Base-by-base conservation (phyloP, 2,797 vertebrate genomes). In the Danio kyathit region DNA sequence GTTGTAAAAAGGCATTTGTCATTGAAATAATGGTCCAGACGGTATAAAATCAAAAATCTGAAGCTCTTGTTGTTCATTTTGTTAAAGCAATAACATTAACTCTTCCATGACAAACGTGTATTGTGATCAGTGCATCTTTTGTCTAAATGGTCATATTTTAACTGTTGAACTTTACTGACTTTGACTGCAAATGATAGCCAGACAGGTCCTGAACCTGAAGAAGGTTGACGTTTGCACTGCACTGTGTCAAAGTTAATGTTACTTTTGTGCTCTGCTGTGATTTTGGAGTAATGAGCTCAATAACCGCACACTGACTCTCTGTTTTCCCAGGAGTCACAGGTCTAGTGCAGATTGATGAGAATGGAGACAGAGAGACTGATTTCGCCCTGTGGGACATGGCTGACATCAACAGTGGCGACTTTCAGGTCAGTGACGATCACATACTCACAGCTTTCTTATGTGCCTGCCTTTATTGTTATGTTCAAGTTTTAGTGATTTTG, bases 311-410 rank as follows among this genome's bases (percentile, higher is more conserved):
- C 7, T 74, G 40, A 61, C 29, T 61, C 12, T 46, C 51, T 10
- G 19, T 70, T 81, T 41, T 70, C 14, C 65, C 56, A 99, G 97
- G 97, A 29, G 96, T 98, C 40, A 96, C 96, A 0, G 97, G 97
- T 0, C 87, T 91, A 56, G 87, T 98, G 56, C 95, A 92, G 83
- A 95, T 98, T n/a, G 97, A 98, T 0, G 93, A 95, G 88, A 96
- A 92, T 0, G 97, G 97, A 3, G 97, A 98, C 83, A 87, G 97
- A 82, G 97, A 99, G 89, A 96, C 94, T 0, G 95, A 98, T 87
- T 98, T 96, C 0, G 96, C 96, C 41, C 88, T 99, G 71, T 99
- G 97, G 97, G 97, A 97, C 90, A 94, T 97, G 94, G 88, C 87
- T 1, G 94, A 97, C 21, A 92, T 90, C 0, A 85, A 82, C 14